Conservation (phyloP, 2,888 invertebrate species). For the Acanthosepion pharaonis region DNA sequence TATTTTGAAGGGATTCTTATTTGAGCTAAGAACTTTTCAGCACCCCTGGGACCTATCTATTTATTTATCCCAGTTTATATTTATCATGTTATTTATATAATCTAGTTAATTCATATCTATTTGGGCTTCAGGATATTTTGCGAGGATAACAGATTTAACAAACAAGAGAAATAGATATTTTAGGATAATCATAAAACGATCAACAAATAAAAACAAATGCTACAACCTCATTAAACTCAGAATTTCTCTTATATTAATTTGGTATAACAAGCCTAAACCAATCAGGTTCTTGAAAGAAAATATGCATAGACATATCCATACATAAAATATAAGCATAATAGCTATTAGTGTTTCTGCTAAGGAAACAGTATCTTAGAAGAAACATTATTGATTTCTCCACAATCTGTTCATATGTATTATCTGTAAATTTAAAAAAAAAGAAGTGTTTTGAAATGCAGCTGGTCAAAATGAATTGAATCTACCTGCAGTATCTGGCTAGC, state of each 20-base stretch:
- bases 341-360: neutral
- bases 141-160: too few relatives aligned
- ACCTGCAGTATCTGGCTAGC: neutral
- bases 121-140: too few relatives aligned
- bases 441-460: neutral
- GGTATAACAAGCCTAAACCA: neutral
- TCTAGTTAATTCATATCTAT: too few relatives aligned
- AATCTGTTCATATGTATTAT: neutral
- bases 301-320: neutral
- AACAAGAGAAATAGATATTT: too few relatives aligned
- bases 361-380: neutral
- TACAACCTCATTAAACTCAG: neutral
- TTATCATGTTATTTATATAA: too few relatives aligned
- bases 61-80: too few relatives aligned
- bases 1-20: too few relatives aligned
- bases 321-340: neutral
- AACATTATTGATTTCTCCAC: neutral
- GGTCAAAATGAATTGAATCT: neutral
- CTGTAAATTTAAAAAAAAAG: neutral
- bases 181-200: too few relatives aligned
- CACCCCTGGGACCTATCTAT: too few relatives aligned
- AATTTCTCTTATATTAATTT: neutral
- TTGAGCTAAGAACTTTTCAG: too few relatives aligned
- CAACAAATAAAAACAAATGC: too few relatives aligned
- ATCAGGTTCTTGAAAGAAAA: neutral